These are phyloP conservation scores for Hemibagrus wyckioides DNA, from an alignment of 2,113 vertebrate genomes.

Conservation along the genomic window DNA sequence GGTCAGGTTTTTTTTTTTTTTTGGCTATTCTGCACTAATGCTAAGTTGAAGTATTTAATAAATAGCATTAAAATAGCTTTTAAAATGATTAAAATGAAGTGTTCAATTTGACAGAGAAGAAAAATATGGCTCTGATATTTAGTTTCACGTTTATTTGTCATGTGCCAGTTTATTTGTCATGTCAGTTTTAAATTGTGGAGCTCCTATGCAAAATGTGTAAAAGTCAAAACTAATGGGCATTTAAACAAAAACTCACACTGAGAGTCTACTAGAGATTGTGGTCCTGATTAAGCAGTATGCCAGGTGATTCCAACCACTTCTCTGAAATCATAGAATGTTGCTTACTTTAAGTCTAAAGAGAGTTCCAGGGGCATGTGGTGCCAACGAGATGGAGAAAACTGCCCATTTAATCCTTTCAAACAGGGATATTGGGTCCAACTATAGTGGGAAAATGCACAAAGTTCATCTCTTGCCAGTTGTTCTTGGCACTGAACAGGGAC, in stretches of 20 bases:
- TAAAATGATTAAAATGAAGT: no score
- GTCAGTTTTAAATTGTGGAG: background rate
- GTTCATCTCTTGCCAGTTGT: constrained; percentile 59
- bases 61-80: background rate
- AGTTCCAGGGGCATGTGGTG: constrained; percentile 61
- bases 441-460: constrained; percentile 58
- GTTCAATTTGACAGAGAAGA: background rate
- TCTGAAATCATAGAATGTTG: constrained; percentile 48
- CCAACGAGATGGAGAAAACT: constrained; percentile 63
- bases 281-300: constrained; percentile 28
- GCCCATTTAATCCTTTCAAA: constrained; percentile 63
- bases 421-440: constrained; percentile 48
- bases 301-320: constrained; percentile 45
- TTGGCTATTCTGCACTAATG: no score
- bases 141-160: background rate
- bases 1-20: background rate
- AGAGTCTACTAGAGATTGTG: constrained; percentile 30
- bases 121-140: background rate
- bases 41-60: no score
- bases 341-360: constrained; percentile 59
- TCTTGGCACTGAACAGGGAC: constrained; percentile 53
- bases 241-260: background rate
- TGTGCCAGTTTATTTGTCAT: background rate
- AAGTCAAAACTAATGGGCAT: background rate
- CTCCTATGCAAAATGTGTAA: no score